These are phyloP conservation scores for Hypocryptadius cinnamomeus DNA, from an alignment of 2,113 vertebrate genomes.

Conservation along the genomic window DNA sequence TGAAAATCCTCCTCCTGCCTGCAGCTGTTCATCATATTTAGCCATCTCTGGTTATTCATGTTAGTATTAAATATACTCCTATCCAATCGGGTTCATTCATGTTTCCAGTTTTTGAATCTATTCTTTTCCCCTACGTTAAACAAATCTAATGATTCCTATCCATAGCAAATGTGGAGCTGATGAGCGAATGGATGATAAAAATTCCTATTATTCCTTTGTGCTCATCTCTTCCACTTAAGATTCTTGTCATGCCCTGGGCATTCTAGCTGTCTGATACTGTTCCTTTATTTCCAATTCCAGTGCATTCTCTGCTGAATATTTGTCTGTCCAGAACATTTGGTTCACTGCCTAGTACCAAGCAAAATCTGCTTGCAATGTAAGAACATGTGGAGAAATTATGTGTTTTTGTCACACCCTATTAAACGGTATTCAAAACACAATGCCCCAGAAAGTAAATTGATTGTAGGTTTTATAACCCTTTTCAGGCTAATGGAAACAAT, in stretches of 20 bases:
- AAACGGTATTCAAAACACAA: slow-evolving; percentile 75
- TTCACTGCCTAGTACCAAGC: slow-evolving; percentile 12
- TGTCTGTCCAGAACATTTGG: slow-evolving; percentile 26
- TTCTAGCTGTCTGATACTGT: slow-evolving; percentile 11
- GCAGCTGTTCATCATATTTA: slow-evolving; percentile 25
- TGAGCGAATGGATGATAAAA: slow-evolving; percentile 35
- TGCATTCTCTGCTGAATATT: slow-evolving; percentile 6
- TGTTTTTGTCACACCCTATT: slow-evolving; percentile 74
- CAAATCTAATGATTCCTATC: slow-evolving; percentile 48
- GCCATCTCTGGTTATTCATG: slow-evolving; percentile 24
- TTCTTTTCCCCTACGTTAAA: slow-evolving; percentile 30
- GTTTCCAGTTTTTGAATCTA: slow-evolving; percentile 9
- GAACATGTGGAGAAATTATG: slow-evolving; percentile 73
- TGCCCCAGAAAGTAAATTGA: slow-evolving; percentile 74
- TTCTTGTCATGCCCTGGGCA: slow-evolving; percentile 31
- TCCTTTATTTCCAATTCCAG: slow-evolving; percentile 37
- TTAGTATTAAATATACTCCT: slow-evolving; percentile 42
- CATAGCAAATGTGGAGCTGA: slow-evolving; percentile 8
- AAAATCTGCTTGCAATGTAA: slow-evolving; percentile 61
- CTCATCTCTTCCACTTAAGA: slow-evolving; percentile 36
- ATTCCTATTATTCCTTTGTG: slow-evolving; percentile 19
- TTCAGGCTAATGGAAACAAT: slow-evolving; percentile 72
- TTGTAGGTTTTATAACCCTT: slow-evolving; percentile 73
- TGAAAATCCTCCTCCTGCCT: slow-evolving; percentile 4
- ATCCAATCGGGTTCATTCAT: slow-evolving; percentile 4